Base-by-base conservation (phyloP, 2,797 vertebrate species). In the Spondyliosoma cantharus region DNA sequence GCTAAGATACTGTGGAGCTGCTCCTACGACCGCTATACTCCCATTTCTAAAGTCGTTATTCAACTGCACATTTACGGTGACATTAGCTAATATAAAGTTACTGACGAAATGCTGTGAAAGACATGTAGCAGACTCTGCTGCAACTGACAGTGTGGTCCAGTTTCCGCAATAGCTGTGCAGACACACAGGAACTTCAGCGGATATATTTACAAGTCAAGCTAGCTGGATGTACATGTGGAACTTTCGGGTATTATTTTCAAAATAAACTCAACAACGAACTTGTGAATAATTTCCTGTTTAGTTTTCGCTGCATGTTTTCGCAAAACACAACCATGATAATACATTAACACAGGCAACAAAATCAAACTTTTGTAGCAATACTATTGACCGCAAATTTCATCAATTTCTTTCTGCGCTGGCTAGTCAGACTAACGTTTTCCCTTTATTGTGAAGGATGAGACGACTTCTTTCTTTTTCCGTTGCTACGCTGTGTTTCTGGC, bases 381-480 rank as follows among this genome's bases (percentile, higher is more conserved):
- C 27, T 9, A 43, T 12, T 2, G 24, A 2, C 1, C 5, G 6
- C 3, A 1, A 45, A 42, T 27, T 4, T 2, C 15, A 12, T 16
- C 7, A 32, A 11, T 2, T 19, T 24, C 3, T 24, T 27, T 7
- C 17, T 17, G 7, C 13, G 3, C 5, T 59, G 2, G 24, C 16
- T 17, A 61, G 7, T n/a, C 7, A 15, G 5, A 42, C 4, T 67
- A 27, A 49, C 1, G 4, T 52, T 7, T 19, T 0, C 0, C 0
- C 5, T 76, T 88, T 91, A 87, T 78, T 91, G 4, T 87, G 84
- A 88, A 89, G 25, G 24, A 9, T 19, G 0, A 7, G 3, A 6
- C 0, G 6, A 20, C 0, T 4, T 25, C 1, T 2, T 13, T 79
- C 1, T 2, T 7, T 79, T 82, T 74, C 61, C 27, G 63, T 71